Conservation (phyloP, 2,113 vertebrate genomes). For the Labeo catla region DNA sequence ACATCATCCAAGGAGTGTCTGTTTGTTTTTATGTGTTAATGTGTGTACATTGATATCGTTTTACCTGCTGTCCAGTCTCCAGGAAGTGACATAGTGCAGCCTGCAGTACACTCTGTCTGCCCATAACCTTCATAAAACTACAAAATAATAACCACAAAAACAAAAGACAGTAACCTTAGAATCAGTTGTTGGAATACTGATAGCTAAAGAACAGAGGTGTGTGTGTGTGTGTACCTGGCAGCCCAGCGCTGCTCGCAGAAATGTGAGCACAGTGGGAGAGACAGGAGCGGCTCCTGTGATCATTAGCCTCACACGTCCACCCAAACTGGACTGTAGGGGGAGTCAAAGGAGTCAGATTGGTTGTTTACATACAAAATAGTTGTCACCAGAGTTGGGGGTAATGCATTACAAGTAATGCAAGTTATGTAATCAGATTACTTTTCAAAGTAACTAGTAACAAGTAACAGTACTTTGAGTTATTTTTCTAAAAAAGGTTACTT, state of each 20-base stretch:
- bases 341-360: not conserved
- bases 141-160: not conserved
- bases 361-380: not conserved
- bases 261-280: constrained; percentile 90
- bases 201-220: not conserved
- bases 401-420: too few relatives aligned
- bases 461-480: too few relatives aligned
- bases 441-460: too few relatives aligned
- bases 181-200: not conserved
- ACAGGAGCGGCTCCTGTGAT: constrained; percentile 94
- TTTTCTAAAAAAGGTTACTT: too few relatives aligned
- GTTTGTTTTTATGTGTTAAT: not conserved
- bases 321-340: constrained; percentile 83
- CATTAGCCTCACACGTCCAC: constrained; percentile 91
- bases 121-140: constrained; percentile 99
- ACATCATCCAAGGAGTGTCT: not conserved
- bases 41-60: not conserved
- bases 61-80: constrained; percentile 97
- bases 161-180: not conserved
- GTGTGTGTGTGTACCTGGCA: constrained; percentile 84
- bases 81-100: constrained; percentile 86
- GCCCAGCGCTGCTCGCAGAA: constrained; percentile 90
- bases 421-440: too few relatives aligned
- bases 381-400: not conserved
- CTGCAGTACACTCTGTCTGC: constrained; percentile 95